Percentiles rank a stretch among this genome's conserved stretches.
These are phyloP conservation scores for Drosophila punjabiensis DNA, from an alignment of 1,140 invertebrate species.

Conservation along the genomic window DNA sequence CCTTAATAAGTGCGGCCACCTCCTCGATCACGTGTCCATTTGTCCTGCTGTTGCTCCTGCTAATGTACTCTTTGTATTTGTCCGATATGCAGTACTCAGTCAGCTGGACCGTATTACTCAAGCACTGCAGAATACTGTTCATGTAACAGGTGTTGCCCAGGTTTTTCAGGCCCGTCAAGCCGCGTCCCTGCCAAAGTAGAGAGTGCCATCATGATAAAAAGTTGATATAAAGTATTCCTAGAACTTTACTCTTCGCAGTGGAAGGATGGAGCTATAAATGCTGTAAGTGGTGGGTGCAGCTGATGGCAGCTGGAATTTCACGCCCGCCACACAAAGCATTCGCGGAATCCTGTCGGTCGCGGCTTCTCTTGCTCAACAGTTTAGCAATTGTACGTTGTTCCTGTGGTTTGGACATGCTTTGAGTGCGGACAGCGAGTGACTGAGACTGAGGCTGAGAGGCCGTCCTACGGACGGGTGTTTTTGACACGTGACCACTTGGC, in stretches of 20 bases:
- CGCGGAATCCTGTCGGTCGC: slow-evolving; percentile 28
- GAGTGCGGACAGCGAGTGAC: slow-evolving; percentile 62
- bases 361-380: slow-evolving; percentile 31
- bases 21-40: slow-evolving; percentile 91
- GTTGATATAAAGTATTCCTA: not conserved
- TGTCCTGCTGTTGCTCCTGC: slow-evolving; percentile 86
- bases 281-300: slow-evolving; percentile 62
- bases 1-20: slow-evolving; percentile 90
- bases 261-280: slow-evolving; percentile 75
- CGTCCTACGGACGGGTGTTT: slow-evolving; percentile 28
- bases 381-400: slow-evolving; percentile 36
- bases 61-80: slow-evolving; percentile 87
- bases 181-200: slow-evolving; percentile 87
- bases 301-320: slow-evolving; percentile 69
- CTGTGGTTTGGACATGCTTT: slow-evolving; percentile 65
- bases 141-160: slow-evolving; percentile 98
- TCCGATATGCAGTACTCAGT: slow-evolving; percentile 91
- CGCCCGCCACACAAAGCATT: slow-evolving; percentile 77
- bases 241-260: slow-evolving; percentile 66
- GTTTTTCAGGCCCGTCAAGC: slow-evolving; percentile 94
- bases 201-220: not conserved
- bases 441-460: slow-evolving; percentile 31
- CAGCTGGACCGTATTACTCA: slow-evolving; percentile 92
- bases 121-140: slow-evolving; percentile 98
- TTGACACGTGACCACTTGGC: slow-evolving; percentile 58